A percentile compares a stretch with the other conserved stretches of the same genome.
These are phyloP conservation scores for Ochlodes sylvanus DNA, from an alignment of 2,888 invertebrate species.

Conservation along the genomic window DNA sequence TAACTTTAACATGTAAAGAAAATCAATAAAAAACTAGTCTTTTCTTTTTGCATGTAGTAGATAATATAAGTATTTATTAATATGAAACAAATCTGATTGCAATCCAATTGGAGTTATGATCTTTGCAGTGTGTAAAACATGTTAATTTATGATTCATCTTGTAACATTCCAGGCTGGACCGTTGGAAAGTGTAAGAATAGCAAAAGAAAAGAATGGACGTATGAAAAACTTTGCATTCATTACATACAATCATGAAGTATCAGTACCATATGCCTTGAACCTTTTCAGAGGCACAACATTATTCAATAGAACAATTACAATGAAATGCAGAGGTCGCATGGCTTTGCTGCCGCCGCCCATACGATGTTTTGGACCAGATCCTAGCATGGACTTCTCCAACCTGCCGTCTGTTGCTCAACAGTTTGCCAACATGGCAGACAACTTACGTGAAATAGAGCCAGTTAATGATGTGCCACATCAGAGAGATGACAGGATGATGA, in stretches of 20 bases:
- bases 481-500: slow-evolving; percentile 41
- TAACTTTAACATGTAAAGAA: no score
- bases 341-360: slow-evolving; percentile 69
- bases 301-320: slow-evolving; percentile 85
- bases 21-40: no score
- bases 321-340: slow-evolving; percentile 70
- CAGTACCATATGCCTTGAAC: slow-evolving; percentile 91
- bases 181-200: slow-evolving; percentile 90
- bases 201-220: slow-evolving; percentile 90
- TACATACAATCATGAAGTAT: slow-evolving; percentile 89
- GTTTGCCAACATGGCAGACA: slow-evolving; percentile 72
- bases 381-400: slow-evolving; percentile 55
- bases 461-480: slow-evolving; percentile 49
- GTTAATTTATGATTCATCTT: background rate
- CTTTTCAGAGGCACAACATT: slow-evolving; percentile 89
- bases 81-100: no score
- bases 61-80: no score
- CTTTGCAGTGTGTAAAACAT: no score
- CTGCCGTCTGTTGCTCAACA: slow-evolving; percentile 64
- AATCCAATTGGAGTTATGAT: no score
- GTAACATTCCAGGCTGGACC: slow-evolving; percentile 88
- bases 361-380: slow-evolving; percentile 66
- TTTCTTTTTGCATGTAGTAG: no score
- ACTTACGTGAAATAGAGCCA: slow-evolving; percentile 58
- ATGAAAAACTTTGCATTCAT: slow-evolving; percentile 91